These are phyloP conservation scores for Mechanitis messenoides DNA, from an alignment of 2,888 invertebrate species.

Conservation along the genomic window DNA sequence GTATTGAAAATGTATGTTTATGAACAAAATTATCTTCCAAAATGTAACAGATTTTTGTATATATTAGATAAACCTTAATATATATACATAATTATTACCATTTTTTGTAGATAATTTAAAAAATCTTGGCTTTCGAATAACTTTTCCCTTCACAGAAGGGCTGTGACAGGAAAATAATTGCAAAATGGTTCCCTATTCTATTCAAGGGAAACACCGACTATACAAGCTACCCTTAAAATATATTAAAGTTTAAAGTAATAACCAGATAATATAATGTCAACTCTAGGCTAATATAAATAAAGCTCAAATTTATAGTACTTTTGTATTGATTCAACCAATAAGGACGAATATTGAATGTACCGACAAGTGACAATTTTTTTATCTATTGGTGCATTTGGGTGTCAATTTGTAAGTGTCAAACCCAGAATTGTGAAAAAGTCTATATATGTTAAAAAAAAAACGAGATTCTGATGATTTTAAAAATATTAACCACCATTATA, in stretches of 20 bases:
- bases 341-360: conserved; percentile 24
- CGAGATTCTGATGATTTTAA: background rate
- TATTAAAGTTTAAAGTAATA: conserved; percentile 24
- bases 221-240: conserved; percentile 13
- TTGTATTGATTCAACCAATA: conserved; percentile 11
- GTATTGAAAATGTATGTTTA: no score
- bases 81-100: no score
- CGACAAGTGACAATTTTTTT: conserved; percentile 41
- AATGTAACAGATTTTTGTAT: no score
- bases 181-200: conserved; percentile 25
- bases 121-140: background rate
- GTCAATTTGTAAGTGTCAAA: conserved; percentile 60
- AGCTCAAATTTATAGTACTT: conserved; percentile 2
- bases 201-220: conserved; percentile 15
- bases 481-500: background rate
- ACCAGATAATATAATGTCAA: conserved; percentile 4
- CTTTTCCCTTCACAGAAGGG: conserved; percentile 7
- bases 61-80: no score
- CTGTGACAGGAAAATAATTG: conserved; percentile 28
- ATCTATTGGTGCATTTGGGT: conserved; percentile 36
- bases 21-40: no score
- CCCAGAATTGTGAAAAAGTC: conserved; percentile 28
- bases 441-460: conserved; percentile 13
- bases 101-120: background rate
- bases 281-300: conserved; percentile 16